Evolutionary conservation across 35 echinoderm and acorn worm genomes (phyloP).

Genomic region (Diadema setosum): DNA sequence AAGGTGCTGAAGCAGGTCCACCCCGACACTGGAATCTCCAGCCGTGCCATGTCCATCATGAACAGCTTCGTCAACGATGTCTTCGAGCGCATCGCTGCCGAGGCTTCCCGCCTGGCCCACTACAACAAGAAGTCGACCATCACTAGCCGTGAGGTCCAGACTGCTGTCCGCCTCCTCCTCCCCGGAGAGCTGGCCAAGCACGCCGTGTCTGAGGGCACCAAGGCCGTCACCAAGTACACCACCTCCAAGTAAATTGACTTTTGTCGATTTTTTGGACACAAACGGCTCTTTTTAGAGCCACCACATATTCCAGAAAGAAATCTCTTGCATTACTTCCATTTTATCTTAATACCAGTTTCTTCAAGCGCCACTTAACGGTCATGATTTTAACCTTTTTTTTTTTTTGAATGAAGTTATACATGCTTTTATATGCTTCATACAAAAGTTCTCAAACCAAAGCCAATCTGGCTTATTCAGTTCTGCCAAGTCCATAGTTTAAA

Average conservation of each 20-base stretch:
- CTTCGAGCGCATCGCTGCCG: slow-evolving; percentile 83
- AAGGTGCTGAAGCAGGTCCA: slow-evolving; percentile 92
- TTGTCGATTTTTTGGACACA: background rate
- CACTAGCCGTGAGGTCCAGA: slow-evolving; percentile 53
- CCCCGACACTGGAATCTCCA: slow-evolving; percentile 92
- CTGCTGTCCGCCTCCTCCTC: slow-evolving; percentile 84
- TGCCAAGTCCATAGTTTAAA: no score
- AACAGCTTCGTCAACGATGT: slow-evolving; percentile 92
- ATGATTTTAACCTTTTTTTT: no score
- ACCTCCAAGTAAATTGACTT: background rate
- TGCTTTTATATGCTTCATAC: no score
- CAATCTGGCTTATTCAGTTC: no score
- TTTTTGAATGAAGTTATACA: no score
- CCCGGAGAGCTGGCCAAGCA: slow-evolving; percentile 94
- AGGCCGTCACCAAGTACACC: slow-evolving; percentile 68
- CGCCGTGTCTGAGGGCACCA: slow-evolving; percentile 81
- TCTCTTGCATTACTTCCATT: no score
- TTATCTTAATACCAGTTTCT: no score
- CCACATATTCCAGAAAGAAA: slow-evolving; percentile 14
- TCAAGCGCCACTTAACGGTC: no score
- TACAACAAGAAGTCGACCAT: slow-evolving; percentile 85
- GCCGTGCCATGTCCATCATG: slow-evolving; percentile 69
- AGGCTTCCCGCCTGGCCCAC: slow-evolving; percentile 65
- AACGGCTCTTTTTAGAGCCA: slow-evolving; percentile 48
- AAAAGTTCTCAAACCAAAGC: no score